phyloP scores from a whole-genome alignment of 2,888 invertebrate species.

The Salticus scenicus region DNA sequence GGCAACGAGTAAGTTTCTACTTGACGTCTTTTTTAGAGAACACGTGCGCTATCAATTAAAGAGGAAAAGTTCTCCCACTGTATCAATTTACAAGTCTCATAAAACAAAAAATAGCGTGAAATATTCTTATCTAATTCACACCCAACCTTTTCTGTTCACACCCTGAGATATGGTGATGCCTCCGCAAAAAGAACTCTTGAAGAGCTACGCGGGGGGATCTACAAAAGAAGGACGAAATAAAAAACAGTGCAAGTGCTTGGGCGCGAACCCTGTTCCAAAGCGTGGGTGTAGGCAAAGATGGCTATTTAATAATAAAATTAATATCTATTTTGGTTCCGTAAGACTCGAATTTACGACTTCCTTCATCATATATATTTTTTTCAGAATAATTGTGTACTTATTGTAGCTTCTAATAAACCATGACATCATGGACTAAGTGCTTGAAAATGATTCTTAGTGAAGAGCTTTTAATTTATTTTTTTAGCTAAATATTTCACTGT shows the following conservation, averaged over 20 bases:
- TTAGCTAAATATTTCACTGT: no score
- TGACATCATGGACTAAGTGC: neutral
- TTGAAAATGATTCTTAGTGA: neutral
- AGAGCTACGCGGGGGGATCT: neutral
- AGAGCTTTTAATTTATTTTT: no score
- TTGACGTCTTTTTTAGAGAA: no score
- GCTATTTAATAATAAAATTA: slow-evolving; percentile 48
- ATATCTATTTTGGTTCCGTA: slow-evolving; percentile 49
- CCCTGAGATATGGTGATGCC: slow-evolving; percentile 36
- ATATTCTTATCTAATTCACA: slow-evolving; percentile 51
- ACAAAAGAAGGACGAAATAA: neutral
- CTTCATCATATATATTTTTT: neutral
- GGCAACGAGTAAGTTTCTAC: no score
- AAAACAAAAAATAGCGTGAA: slow-evolving; percentile 5
- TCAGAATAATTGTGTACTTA: no score
- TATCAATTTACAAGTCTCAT: slow-evolving; percentile 6
- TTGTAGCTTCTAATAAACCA: slow-evolving; percentile 13
- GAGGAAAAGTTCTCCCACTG: neutral
- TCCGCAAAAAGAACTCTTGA: neutral
- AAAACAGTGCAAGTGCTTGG: no score
- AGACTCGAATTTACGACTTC: slow-evolving; percentile 47
- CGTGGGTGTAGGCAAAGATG: slow-evolving; percentile 35
- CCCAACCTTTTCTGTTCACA: slow-evolving; percentile 40
- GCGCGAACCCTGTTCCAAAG: neutral
- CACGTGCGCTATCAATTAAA: neutral